These are phyloP conservation scores for Esox masquinongy DNA, from an alignment of 2,797 vertebrate genomes.

Conservation along the genomic window DNA sequence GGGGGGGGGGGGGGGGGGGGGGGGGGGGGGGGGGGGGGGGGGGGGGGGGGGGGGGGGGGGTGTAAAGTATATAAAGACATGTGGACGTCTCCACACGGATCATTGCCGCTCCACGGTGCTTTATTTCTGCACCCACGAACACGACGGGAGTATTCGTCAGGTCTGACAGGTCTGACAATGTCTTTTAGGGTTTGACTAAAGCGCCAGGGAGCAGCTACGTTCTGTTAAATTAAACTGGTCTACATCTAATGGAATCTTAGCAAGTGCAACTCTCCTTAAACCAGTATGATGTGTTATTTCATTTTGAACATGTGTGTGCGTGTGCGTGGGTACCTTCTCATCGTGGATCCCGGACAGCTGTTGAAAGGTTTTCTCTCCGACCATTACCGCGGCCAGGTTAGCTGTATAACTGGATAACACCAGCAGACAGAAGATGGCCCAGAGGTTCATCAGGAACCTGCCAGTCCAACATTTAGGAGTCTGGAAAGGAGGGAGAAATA, in stretches of 20 bases:
- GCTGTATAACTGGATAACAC: constrained; percentile 88
- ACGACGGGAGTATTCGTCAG: not conserved
- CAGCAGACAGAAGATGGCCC: constrained; percentile 88
- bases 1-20: not conserved
- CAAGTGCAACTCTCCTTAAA: not conserved
- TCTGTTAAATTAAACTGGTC: not conserved
- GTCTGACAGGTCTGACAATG: not conserved
- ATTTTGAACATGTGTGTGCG: not conserved
- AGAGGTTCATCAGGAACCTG: constrained; percentile 88
- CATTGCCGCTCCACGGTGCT: not conserved
- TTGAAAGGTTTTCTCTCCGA: constrained; percentile 88
- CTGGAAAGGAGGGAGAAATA: constrained; percentile 31
- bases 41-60: not conserved
- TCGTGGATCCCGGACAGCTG: constrained; percentile 89
- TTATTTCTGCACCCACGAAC: no score
- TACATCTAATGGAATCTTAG: not conserved
- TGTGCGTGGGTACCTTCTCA: constrained; percentile 75
- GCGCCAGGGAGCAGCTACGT: not conserved
- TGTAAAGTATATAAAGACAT: not conserved
- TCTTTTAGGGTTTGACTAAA: not conserved
- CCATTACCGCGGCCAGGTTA: constrained; percentile 88
- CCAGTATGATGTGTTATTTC: not conserved
- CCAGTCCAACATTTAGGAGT: constrained; percentile 86
- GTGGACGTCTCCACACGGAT: not conserved
- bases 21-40: not conserved